phyloP scores from a whole-genome alignment of 2,113 vertebrate genomes.

The Heterocephalus glaber region DNA sequence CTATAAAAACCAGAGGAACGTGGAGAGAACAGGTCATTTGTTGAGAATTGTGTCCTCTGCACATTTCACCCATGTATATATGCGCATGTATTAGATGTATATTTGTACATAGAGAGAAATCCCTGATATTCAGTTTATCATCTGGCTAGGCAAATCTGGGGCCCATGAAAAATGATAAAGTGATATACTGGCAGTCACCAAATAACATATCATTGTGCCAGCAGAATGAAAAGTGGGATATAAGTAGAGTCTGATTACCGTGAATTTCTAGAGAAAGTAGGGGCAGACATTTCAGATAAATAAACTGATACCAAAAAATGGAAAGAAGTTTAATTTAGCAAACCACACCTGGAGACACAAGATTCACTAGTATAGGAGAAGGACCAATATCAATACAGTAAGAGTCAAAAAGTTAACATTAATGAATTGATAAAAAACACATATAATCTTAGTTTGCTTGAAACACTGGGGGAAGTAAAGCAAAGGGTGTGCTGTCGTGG shows the following conservation, averaged over 20 bases:
- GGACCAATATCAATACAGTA: neutral
- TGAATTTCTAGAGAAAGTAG: neutral
- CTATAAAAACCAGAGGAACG: neutral
- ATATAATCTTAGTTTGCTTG: slow-evolving; percentile 6
- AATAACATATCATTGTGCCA: neutral
- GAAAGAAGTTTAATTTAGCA: slow-evolving; percentile 9
- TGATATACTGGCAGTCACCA: neutral
- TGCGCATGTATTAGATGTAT: neutral
- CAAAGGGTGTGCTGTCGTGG: neutral
- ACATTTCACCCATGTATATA: fast-evolving
- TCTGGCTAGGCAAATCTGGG: neutral
- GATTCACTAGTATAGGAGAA: neutral
- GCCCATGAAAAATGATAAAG: neutral
- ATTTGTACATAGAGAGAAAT: neutral
- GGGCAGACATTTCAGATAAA: neutral
- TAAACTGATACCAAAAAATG: neutral
- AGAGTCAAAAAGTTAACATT: neutral
- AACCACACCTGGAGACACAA: neutral
- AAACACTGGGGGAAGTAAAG: neutral
- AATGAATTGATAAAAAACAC: neutral
- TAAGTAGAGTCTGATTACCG: neutral
- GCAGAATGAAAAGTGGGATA: neutral
- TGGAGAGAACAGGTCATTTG: neutral
- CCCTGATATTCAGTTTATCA: neutral
- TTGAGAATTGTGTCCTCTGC: neutral